Percentiles rank a stretch among this genome's conserved stretches.
phyloP scores from a whole-genome alignment of 2,888 invertebrate genomes.

The Nomada lathburiana region DNA sequence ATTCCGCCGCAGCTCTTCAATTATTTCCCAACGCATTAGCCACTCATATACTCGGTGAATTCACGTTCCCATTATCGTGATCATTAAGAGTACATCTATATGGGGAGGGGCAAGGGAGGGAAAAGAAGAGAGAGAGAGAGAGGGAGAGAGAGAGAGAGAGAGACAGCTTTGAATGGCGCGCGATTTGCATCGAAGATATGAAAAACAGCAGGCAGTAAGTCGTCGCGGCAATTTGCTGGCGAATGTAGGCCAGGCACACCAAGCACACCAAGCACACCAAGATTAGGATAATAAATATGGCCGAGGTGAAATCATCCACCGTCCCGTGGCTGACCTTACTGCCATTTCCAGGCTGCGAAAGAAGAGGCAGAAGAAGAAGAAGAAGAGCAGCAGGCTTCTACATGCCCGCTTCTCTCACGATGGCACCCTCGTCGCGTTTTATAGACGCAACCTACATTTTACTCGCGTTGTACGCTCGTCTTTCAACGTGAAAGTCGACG shows the following conservation, averaged over 20 bases:
- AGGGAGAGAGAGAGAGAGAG: neutral
- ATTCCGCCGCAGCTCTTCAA: neutral
- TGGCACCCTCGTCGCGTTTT: slow-evolving; percentile 68
- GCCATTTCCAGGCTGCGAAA: slow-evolving; percentile 58
- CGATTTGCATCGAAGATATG: slow-evolving; percentile 53
- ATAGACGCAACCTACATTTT: slow-evolving; percentile 71
- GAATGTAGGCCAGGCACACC: slow-evolving; percentile 65
- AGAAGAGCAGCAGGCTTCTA: slow-evolving; percentile 7
- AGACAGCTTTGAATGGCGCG: slow-evolving; percentile 27
- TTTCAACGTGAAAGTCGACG: slow-evolving; percentile 65
- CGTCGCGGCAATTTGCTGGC: slow-evolving; percentile 58
- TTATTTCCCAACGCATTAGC: neutral
- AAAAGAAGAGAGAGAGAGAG: neutral
- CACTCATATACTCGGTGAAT: neutral
- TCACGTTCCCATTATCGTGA: slow-evolving; percentile 18
- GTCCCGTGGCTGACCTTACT: slow-evolving; percentile 68
- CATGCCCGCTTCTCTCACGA: slow-evolving; percentile 54
- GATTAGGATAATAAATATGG: slow-evolving; percentile 75
- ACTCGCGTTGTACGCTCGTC: slow-evolving; percentile 55
- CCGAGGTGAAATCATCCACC: slow-evolving; percentile 74
- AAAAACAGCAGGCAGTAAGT: slow-evolving; percentile 61
- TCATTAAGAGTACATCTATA: neutral
- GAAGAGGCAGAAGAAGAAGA: slow-evolving; percentile 13
- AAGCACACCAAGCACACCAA: slow-evolving; percentile 33
- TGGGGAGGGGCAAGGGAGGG: no score